Conservation (phyloP, 2,888 invertebrate species). For the Petrophora chlorosata region DNA sequence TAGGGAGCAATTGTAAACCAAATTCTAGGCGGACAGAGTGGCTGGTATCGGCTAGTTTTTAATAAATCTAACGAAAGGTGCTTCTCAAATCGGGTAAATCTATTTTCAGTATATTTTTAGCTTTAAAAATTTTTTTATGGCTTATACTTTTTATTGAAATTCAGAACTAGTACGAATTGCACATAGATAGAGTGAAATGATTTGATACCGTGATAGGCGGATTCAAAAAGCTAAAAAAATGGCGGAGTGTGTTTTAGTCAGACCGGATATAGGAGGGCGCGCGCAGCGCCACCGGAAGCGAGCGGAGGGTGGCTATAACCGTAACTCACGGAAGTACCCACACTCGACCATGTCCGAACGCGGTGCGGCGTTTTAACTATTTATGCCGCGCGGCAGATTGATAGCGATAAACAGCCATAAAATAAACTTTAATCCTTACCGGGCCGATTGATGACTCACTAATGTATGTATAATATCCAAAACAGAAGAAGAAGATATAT, state of each 20-base stretch:
- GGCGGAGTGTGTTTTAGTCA: slow-evolving; percentile 42
- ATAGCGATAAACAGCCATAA: slow-evolving; percentile 55
- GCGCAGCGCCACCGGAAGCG: slow-evolving; percentile 50
- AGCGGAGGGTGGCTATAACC: slow-evolving; percentile 57
- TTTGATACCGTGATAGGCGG: slow-evolving; percentile 5
- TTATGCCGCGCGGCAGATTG: slow-evolving; percentile 59
- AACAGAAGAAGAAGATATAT: too few relatives aligned
- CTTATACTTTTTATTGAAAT: too few relatives aligned
- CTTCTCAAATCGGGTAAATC: too few relatives aligned
- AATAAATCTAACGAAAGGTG: too few relatives aligned
- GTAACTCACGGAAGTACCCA: slow-evolving; percentile 58
- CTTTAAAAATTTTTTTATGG: too few relatives aligned
- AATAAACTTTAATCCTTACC: slow-evolving; percentile 39
- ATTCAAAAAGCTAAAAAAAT: slow-evolving; percentile 31
- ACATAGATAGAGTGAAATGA: neutral
- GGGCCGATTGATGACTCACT: slow-evolving; percentile 15
- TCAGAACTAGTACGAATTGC: neutral
- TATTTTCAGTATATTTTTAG: too few relatives aligned
- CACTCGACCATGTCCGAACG: slow-evolving; percentile 55
- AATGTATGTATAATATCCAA: neutral
- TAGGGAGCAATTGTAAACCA: too few relatives aligned
- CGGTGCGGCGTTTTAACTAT: slow-evolving; percentile 62
- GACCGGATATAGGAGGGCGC: slow-evolving; percentile 56
- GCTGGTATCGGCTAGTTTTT: too few relatives aligned
- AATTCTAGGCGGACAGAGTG: too few relatives aligned